phyloP scores from a whole-genome alignment of 1,140 invertebrate species.

The Drosophila baimaii region DNA sequence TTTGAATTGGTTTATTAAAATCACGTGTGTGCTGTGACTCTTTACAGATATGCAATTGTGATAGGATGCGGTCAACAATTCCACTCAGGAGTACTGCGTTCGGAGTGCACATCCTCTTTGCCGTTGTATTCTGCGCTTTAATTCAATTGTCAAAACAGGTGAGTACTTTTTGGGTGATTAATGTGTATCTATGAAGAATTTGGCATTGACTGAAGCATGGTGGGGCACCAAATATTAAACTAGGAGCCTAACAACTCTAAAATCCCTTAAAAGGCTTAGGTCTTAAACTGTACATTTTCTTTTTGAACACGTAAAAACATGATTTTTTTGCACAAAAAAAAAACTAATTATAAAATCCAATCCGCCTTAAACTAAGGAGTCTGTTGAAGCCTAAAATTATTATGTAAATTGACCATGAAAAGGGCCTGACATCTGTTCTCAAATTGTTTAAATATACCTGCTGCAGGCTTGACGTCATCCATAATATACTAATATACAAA shows the following conservation, averaged over 20 bases:
- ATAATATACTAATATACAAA: neutral
- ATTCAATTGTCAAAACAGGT: constrained; percentile 49
- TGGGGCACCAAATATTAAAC: too few relatives aligned
- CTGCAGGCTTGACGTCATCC: constrained; percentile 8
- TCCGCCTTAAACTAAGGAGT: too few relatives aligned
- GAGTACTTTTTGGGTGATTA: neutral
- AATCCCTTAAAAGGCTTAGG: neutral
- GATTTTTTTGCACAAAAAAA: neutral
- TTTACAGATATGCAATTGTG: constrained; percentile 49
- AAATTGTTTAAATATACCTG: neutral
- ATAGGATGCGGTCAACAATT: constrained; percentile 36
- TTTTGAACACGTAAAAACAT: neutral
- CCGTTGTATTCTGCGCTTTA: constrained; percentile 22
- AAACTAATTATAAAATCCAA: neutral
- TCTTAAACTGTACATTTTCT: too few relatives aligned
- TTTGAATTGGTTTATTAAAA: neutral
- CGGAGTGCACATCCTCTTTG: constrained; percentile 33
- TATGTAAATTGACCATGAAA: constrained; percentile 1
- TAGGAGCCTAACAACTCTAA: neutral
- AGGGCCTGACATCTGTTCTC: constrained; percentile 7
- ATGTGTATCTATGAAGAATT: neutral
- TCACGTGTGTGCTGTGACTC: neutral
- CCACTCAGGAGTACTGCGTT: constrained; percentile 31
- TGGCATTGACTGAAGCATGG: neutral
- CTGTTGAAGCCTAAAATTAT: neutral